These are phyloP conservation scores for Gadus macrocephalus DNA, from an alignment of 2,113 vertebrate species.

Conservation along the genomic window DNA sequence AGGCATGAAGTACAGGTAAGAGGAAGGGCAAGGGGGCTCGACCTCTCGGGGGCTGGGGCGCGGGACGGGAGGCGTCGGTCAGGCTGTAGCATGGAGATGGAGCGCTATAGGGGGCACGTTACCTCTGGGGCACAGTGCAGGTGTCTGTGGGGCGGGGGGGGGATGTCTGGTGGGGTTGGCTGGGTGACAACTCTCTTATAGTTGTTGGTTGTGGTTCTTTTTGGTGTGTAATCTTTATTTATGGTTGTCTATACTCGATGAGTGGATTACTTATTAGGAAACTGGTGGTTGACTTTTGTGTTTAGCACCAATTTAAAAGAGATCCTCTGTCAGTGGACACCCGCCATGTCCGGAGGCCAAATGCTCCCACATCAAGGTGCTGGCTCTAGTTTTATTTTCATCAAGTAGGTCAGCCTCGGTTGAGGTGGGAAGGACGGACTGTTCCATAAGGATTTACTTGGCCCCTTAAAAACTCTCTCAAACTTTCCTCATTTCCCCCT, in stretches of 20 bases:
- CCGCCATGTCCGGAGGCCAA: constrained; percentile 46
- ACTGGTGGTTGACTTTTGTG: not conserved
- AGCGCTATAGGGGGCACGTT: no score
- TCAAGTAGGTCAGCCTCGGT: constrained; percentile 67
- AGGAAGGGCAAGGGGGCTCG: constrained; percentile 29
- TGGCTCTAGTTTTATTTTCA: constrained; percentile 69
- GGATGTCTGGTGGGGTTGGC: no score
- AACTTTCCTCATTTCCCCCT: constrained; percentile 32
- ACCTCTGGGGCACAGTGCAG: no score
- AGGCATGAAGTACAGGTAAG: constrained; percentile 99
- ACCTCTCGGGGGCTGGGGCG: not conserved
- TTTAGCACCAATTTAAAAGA: not conserved
- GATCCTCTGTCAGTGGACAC: constrained; percentile 7
- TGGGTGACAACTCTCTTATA: no score
- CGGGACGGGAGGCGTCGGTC: constrained; percentile 2
- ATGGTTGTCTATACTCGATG: not conserved
- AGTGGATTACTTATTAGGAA: not conserved
- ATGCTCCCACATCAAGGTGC: constrained; percentile 35
- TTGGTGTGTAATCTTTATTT: not conserved
- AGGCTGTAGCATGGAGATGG: not conserved
- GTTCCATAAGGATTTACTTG: constrained; percentile 62
- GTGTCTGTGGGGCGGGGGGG: no score
- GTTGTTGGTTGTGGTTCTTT: not conserved
- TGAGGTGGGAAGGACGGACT: constrained; percentile 64
- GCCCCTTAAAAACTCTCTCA: constrained; percentile 50